Base-by-base conservation (phyloP, 2,113 vertebrate species). In the Syrmaticus mikado region DNA sequence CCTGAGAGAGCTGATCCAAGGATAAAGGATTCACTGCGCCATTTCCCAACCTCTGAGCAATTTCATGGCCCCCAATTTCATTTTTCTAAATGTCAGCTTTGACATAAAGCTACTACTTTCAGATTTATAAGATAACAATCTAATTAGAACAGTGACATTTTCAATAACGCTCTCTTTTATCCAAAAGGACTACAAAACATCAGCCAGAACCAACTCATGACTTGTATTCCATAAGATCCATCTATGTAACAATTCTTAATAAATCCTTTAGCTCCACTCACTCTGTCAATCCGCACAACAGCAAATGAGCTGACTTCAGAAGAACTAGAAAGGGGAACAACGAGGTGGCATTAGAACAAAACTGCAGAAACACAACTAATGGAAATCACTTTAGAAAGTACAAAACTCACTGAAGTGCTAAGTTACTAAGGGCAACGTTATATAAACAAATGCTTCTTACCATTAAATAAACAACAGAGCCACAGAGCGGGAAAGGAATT, bases 241-340 rank as follows among this genome's bases (percentile, higher is more conserved):
- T 19, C 38, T 55, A 57, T 2, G 10, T 45, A 91, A 82, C 1
- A 5, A 77, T 75, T 92, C 85, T 61, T 67, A 78, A 81, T 67
- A 92, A 93, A 65, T 10, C 34, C 41, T 62, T 68, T 88, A 93
- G 81, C 21, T 64, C 50, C 57, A 96, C 98, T 98, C 64, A 98
- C 98, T 91, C 34, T 8, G 66, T 84, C 3, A 61, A 78, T 84
- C 68, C 94, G 91, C 80, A 50, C 2, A 98, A 91, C 5, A 98
- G 97, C 85, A 98, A 76, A 83, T 98, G 97, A 13, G 97, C 98
- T 92, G 97, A 95, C 52, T 97, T 98, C 96, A 98, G 70, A 89
- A 98, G 96, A 92, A 98, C 98, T 98, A 80, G 36, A 74, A 92
- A 70, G 64, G 91, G n/a, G 34, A 90, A 96, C 48, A 84, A 87